Conservation (phyloP, 2,888 invertebrate species). For the Tiphia femorata region DNA sequence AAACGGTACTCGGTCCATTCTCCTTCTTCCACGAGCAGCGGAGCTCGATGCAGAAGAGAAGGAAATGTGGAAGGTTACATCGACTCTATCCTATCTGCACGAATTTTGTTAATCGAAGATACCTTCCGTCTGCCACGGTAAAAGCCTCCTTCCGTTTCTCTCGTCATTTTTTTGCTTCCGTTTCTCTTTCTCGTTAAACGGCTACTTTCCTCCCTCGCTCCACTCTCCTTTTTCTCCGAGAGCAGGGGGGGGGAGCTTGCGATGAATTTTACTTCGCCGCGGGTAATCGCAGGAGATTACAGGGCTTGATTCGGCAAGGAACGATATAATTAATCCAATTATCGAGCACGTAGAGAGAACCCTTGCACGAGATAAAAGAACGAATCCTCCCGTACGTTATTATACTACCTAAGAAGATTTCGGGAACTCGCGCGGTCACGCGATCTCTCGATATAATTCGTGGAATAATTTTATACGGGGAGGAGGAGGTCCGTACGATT, state of each 20-base stretch:
- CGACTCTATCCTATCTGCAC: too few relatives aligned
- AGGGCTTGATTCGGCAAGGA: slow-evolving; percentile 52
- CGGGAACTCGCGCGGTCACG: slow-evolving; percentile 58
- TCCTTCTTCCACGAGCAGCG: too few relatives aligned
- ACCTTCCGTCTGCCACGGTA: too few relatives aligned
- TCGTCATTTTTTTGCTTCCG: too few relatives aligned
- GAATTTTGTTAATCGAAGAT: too few relatives aligned
- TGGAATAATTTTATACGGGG: slow-evolving; percentile 55
- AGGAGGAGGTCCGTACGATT: slow-evolving; percentile 17
- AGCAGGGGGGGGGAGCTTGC: not conserved
- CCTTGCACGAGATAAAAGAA: slow-evolving; percentile 34
- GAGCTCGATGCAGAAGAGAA: too few relatives aligned
- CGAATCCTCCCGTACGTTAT: slow-evolving; percentile 40
- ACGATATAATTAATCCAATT: slow-evolving; percentile 65
- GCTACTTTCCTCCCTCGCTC: not conserved
- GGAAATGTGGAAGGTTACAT: too few relatives aligned
- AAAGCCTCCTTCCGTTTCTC: too few relatives aligned
- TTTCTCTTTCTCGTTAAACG: not conserved
- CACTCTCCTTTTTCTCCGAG: not conserved
- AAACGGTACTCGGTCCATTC: too few relatives aligned
- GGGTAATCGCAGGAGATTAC: slow-evolving; percentile 45
- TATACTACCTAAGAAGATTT: slow-evolving; percentile 52
- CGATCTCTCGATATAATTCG: slow-evolving; percentile 61
- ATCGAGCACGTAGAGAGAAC: slow-evolving; percentile 50
- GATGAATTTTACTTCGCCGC: slow-evolving; percentile 7